Evolutionary conservation across 2,113 vertebrate genomes (phyloP).

Genomic region (Diadophis punctatus): DNA sequence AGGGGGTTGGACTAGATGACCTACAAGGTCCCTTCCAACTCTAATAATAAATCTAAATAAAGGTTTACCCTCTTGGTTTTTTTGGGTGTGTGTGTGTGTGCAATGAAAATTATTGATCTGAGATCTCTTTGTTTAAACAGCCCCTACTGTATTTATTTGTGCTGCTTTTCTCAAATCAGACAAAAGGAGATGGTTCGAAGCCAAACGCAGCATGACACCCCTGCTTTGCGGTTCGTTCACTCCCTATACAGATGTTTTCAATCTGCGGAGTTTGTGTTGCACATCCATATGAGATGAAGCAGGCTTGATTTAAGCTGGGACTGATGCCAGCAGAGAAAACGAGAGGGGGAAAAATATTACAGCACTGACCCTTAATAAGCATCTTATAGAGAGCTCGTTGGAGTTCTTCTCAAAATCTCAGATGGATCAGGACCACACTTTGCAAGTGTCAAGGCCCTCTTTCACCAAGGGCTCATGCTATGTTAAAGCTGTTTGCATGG

Average conservation of each 20-base stretch:
- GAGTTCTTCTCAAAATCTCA: slow-evolving; percentile 27
- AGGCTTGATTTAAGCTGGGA: slow-evolving; percentile 80
- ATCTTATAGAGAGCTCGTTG: slow-evolving; percentile 36
- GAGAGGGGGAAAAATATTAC: slow-evolving; percentile 43
- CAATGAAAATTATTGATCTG: slow-evolving; percentile 76
- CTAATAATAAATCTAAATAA: no score
- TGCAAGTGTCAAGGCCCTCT: slow-evolving; percentile 14
- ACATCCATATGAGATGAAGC: slow-evolving; percentile 78
- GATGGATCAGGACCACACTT: slow-evolving; percentile 49
- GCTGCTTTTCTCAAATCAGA: slow-evolving; percentile 71
- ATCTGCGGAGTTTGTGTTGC: slow-evolving; percentile 80
- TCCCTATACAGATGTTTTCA: slow-evolving; percentile 82
- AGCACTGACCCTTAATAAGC: slow-evolving; percentile 78
- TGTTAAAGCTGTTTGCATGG: not conserved
- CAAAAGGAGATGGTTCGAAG: slow-evolving; percentile 71
- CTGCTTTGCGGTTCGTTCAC: slow-evolving; percentile 70
- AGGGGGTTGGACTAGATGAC: no score
- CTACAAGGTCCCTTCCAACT: no score
- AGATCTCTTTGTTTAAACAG: slow-evolving; percentile 73
- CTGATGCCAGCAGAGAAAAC: slow-evolving; percentile 70
- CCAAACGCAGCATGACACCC: slow-evolving; percentile 68
- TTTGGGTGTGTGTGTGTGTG: no score
- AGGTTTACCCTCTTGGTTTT: slow-evolving; percentile 66
- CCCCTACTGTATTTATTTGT: slow-evolving; percentile 79
- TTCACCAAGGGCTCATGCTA: slow-evolving; percentile 21